These are phyloP conservation scores for Atethmia centrago DNA, from an alignment of 2,888 invertebrate species.

Conservation along the genomic window DNA sequence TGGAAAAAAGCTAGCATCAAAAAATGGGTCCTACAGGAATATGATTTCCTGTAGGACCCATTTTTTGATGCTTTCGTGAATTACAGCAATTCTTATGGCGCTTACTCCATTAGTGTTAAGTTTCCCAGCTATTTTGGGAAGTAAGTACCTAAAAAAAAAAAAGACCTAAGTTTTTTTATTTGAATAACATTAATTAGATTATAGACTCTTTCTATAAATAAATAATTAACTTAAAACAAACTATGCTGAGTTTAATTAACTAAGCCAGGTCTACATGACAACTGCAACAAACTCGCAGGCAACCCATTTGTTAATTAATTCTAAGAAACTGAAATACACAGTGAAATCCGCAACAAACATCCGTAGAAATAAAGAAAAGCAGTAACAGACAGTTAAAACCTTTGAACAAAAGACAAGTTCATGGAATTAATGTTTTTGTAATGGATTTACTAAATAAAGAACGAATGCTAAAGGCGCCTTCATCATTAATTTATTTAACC, in stretches of 20 bases:
- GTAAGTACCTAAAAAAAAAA: too few relatives aligned
- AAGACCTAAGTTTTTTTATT: too few relatives aligned
- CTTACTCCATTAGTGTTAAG: not conserved
- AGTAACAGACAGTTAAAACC: not conserved
- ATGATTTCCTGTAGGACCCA: not conserved
- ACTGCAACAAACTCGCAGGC: not conserved
- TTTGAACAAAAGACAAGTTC: not conserved
- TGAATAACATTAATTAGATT: not conserved
- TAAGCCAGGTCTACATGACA: not conserved
- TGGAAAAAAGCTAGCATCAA: too few relatives aligned
- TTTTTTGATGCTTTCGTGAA: not conserved
- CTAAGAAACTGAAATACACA: not conserved
- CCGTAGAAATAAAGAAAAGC: not conserved
- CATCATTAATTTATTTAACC: conserved; percentile 20
- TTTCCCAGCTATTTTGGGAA: not conserved
- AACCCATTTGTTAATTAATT: not conserved
- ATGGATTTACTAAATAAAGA: conserved; percentile 10
- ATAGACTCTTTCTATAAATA: not conserved
- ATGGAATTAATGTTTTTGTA: not conserved
- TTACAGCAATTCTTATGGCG: not conserved
- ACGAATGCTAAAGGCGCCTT: not conserved
- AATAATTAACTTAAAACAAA: not conserved
- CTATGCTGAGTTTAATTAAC: not conserved
- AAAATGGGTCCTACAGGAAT: too few relatives aligned
- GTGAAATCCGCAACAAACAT: not conserved